A percentile compares a stretch with the other conserved stretches of the same genome.
Conservation (phyloP, 2,888 invertebrate genomes). For the Elysia crispata region DNA sequence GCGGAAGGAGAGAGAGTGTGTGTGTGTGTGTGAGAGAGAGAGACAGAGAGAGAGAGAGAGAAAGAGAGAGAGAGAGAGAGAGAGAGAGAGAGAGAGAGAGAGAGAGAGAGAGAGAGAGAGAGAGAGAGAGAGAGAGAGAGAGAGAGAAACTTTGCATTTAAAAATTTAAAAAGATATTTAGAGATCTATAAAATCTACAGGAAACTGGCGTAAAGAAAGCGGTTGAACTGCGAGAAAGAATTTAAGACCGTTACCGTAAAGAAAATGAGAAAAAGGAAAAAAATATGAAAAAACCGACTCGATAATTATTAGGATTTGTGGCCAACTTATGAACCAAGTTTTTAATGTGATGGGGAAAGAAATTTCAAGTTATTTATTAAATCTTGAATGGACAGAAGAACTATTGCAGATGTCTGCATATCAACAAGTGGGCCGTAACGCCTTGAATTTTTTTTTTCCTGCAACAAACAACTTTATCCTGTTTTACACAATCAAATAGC, state of each 20-base stretch:
- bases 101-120: not conserved
- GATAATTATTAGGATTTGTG: no score
- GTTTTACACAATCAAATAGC: no score
- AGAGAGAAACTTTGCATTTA: not conserved
- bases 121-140: not conserved
- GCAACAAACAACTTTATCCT: no score
- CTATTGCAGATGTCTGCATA: no score
- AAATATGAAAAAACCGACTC: not conserved
- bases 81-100: not conserved
- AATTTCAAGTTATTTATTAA: no score
- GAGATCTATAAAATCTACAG: no score
- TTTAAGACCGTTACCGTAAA: not conserved
- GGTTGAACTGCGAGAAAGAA: not conserved
- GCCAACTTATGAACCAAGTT: no score
- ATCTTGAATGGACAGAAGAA: no score
- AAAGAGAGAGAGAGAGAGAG: not conserved
- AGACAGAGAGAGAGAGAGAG: not conserved
- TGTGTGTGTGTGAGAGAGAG: not conserved
- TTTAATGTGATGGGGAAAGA: no score
- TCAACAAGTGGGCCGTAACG: no score
- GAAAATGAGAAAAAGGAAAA: not conserved
- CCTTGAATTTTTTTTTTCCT: no score
- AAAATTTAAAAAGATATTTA: not conserved
- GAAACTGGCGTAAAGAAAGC: no score
- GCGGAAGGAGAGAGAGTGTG: not conserved